phyloP scores from a whole-genome alignment of 2,797 vertebrate genomes.

The Bradypodion ventrale region DNA sequence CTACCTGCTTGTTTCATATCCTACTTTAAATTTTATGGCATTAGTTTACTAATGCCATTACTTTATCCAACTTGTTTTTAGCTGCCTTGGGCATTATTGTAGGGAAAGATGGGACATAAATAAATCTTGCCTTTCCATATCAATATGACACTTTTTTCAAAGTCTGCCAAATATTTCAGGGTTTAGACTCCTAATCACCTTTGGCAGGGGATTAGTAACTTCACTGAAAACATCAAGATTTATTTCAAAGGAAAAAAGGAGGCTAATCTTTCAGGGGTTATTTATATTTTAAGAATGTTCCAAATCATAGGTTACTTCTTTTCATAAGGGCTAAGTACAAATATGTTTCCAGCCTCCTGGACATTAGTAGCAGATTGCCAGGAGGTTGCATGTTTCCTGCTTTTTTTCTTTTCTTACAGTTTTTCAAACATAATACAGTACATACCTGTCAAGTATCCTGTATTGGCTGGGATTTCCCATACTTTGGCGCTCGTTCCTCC shows the following conservation, averaged over 20 bases:
- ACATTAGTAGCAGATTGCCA: background rate
- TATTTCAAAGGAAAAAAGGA: background rate
- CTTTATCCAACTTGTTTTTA: background rate
- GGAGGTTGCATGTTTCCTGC: background rate
- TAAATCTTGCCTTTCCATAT: background rate
- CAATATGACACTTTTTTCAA: background rate
- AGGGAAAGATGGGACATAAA: background rate
- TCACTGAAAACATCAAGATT: background rate
- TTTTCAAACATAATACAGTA: background rate
- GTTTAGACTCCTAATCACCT: background rate
- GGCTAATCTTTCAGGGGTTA: background rate
- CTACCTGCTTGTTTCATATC: background rate
- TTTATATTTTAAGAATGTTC: background rate
- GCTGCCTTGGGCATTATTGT: too few species aligned
- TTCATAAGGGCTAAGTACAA: background rate
- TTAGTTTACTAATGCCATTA: background rate
- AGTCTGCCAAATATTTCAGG: background rate
- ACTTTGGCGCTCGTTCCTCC: too few species aligned
- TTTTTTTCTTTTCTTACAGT: background rate
- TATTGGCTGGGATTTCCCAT: too few species aligned
- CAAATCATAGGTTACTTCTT: background rate
- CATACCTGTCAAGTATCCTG: too few species aligned
- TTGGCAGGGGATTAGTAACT: background rate
- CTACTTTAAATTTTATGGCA: background rate
- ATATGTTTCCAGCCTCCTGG: background rate